Conservation (phyloP, 2,113 vertebrate genomes). For the Zosterops pallidus region DNA sequence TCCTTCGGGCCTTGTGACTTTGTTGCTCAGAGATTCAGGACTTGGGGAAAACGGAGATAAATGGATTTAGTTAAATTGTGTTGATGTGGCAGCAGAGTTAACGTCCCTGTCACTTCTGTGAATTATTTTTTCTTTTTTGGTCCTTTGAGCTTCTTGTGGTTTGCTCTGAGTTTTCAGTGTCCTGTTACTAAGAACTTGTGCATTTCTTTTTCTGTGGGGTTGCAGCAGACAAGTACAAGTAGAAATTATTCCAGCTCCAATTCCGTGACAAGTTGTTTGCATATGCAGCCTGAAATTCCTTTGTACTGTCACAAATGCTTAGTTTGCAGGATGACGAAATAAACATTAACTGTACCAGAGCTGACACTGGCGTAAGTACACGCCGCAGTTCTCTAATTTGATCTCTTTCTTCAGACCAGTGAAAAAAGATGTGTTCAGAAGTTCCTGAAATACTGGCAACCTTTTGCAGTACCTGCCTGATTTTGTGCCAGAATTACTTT, state of each 20-base stretch:
- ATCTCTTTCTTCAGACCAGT: neutral
- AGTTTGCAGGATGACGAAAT: neutral
- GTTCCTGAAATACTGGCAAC: neutral
- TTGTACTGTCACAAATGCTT: slow-evolving; percentile 18
- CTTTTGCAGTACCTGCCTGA: neutral
- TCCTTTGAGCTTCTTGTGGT: neutral
- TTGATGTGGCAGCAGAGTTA: neutral
- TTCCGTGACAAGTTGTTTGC: neutral
- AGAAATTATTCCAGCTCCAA: neutral
- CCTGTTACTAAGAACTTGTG: neutral
- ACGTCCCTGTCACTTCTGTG: neutral
- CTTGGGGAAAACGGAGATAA: neutral
- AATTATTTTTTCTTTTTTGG: neutral
- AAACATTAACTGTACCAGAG: neutral
- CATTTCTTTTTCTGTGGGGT: neutral
- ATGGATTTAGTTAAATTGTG: neutral
- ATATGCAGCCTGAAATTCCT: neutral
- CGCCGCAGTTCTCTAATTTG: neutral
- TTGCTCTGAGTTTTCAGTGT: neutral
- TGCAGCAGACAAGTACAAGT: neutral
- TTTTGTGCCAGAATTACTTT: neutral
- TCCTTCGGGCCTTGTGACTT: neutral
- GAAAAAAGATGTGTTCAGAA: neutral
- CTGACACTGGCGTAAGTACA: neutral
- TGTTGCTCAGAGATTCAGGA: neutral